A percentile compares a stretch with the other conserved stretches of the same genome.
Conservation (phyloP, 2,113 vertebrate species). For the Cepphus grylle region DNA sequence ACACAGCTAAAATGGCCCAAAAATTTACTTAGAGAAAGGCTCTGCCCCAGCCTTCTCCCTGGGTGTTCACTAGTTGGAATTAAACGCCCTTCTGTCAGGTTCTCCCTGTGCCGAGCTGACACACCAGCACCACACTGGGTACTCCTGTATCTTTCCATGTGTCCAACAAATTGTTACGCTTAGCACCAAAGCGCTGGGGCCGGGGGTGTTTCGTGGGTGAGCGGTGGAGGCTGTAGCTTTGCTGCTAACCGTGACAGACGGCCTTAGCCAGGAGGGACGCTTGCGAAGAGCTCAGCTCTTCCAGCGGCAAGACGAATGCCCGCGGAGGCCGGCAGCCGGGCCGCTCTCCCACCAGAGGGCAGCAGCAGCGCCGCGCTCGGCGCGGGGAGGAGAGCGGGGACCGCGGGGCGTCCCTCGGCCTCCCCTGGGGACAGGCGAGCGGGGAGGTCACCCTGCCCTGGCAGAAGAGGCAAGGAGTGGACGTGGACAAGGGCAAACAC, state of each 20-base stretch:
- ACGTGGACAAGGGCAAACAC: neutral
- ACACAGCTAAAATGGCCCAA: neutral
- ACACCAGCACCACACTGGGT: neutral
- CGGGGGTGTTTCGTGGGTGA: neutral
- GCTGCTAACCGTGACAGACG: rapidly evolving
- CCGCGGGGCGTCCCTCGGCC: neutral
- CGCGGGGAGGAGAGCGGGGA: neutral
- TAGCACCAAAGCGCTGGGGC: too few relatives aligned
- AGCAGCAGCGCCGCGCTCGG: conserved; percentile 13
- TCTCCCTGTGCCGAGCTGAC: neutral
- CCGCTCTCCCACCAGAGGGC: conserved; percentile 60
- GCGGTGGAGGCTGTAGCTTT: neutral
- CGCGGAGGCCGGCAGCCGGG: neutral
- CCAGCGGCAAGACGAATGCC: rapidly evolving
- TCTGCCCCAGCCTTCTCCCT: neutral
- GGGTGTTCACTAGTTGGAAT: too few relatives aligned
- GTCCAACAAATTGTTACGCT: neutral
- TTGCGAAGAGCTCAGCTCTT: neutral
- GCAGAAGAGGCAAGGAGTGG: neutral
- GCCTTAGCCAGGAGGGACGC: rapidly evolving
- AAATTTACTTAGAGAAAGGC: neutral
- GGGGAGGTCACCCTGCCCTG: neutral
- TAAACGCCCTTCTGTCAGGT: neutral
- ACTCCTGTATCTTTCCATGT: neutral
- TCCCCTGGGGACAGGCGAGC: neutral